Percentiles rank a stretch among this genome's conserved stretches.
Conservation (phyloP, 2,888 invertebrate genomes). For the Drosophila niveifrons region DNA sequence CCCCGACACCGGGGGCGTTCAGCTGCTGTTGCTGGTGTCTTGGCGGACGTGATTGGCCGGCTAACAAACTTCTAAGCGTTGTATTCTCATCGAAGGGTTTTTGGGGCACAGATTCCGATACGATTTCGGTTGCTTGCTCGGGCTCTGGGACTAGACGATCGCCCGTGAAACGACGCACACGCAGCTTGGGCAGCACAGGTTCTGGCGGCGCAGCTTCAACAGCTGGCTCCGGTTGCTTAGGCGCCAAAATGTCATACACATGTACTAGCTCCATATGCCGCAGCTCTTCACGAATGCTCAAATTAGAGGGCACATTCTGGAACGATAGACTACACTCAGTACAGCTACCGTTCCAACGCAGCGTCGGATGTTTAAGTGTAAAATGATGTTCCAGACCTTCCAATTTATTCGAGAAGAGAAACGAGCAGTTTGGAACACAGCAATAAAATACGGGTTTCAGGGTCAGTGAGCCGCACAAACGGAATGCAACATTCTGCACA, state of each 20-base stretch:
- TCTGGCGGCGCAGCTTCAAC: neutral
- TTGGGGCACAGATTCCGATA: neutral
- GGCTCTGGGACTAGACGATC: conserved; percentile 56
- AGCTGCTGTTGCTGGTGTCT: conserved; percentile 44
- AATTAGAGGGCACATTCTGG: neutral
- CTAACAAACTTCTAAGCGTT: conserved; percentile 53
- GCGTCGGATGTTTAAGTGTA: conserved; percentile 79
- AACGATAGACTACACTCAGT: conserved; percentile 84
- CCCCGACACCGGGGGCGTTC: conserved; percentile 39
- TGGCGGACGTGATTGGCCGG: conserved; percentile 49
- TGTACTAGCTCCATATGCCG: conserved; percentile 75
- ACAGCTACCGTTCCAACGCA: conserved; percentile 87
- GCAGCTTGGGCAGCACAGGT: conserved; percentile 52
- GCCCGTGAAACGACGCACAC: conserved; percentile 80
- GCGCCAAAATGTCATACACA: conserved; percentile 41
- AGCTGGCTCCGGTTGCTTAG: neutral
- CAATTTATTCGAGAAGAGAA: conserved; percentile 79
- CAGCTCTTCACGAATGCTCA: conserved; percentile 65
- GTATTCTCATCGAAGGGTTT: conserved; percentile 2
- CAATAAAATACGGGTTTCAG: conserved; percentile 76
- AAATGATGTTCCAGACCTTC: conserved; percentile 83
- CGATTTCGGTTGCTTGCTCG: neutral
- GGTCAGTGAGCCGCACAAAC: conserved; percentile 2
- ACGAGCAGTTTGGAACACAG: conserved; percentile 77
- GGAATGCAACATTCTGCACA: conserved; percentile 75